Percentiles rank a stretch among this genome's conserved stretches.
phyloP scores from a whole-genome alignment of 53 echinoderm and acorn worm genomes.

The Patiria pectinifera region DNA sequence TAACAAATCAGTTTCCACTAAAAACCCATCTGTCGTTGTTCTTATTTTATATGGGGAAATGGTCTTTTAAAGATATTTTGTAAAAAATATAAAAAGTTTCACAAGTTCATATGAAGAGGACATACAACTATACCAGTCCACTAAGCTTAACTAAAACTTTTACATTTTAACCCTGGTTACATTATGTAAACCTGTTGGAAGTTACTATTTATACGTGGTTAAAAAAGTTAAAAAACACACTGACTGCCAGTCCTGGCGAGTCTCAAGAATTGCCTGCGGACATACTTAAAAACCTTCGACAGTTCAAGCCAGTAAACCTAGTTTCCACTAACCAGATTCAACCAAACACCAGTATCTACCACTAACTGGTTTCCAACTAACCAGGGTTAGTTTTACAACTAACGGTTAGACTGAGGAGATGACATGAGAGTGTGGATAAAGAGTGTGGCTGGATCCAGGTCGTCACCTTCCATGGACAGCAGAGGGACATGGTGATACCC shows the following conservation, averaged over 20 bases:
- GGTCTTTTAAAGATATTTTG: too few species aligned
- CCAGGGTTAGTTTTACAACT: constrained; percentile 34
- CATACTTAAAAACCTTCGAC: not conserved
- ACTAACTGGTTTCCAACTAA: not conserved
- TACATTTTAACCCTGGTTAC: not conserved
- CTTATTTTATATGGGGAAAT: too few species aligned
- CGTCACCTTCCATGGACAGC: constrained; percentile 75
- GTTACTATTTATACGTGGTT: not conserved
- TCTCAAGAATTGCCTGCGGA: not conserved
- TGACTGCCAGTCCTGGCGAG: not conserved
- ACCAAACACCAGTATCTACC: not conserved
- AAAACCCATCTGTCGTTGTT: too few species aligned
- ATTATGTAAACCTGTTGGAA: not conserved
- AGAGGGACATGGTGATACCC: constrained; percentile 93
- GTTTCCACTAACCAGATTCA: not conserved
- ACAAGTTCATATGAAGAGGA: too few species aligned
- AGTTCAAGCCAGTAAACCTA: not conserved
- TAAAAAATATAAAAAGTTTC: not conserved
- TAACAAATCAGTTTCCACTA: too few species aligned
- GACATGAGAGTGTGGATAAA: constrained; percentile 87
- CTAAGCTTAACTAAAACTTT: not conserved
- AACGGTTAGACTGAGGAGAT: constrained; percentile 1
- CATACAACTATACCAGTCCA: not conserved
- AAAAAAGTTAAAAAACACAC: not conserved
- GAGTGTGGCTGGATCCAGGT: constrained; percentile 82